Percentiles rank a stretch among this genome's conserved stretches.
These are phyloP conservation scores for Sycophila texana DNA, from an alignment of 2,888 invertebrate species.

Conservation along the genomic window DNA sequence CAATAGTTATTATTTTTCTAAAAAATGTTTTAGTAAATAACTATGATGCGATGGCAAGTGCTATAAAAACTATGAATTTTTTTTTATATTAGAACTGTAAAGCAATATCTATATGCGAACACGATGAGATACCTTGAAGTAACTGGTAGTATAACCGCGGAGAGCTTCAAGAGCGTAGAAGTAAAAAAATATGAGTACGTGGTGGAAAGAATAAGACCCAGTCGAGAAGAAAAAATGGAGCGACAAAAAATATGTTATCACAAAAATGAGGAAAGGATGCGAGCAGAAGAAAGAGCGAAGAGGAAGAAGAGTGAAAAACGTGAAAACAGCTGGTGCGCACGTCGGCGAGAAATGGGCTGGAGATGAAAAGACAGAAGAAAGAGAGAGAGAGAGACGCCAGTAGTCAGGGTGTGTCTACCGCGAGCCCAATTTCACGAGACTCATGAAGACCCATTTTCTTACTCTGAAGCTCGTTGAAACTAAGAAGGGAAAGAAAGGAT, in stretches of 20 bases:
- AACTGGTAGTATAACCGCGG: too few relatives aligned
- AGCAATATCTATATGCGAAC: too few relatives aligned
- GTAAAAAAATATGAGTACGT: conserved; percentile 15
- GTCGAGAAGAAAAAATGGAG: background rate
- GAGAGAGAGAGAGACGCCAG: background rate
- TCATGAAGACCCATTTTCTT: conserved; percentile 17
- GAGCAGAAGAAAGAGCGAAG: conserved; percentile 13
- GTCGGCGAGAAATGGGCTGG: conserved; percentile 15
- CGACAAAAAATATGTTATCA: background rate
- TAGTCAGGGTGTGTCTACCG: conserved; percentile 1
- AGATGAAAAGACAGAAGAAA: background rate
- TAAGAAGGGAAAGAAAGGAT: background rate
- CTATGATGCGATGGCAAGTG: too few relatives aligned
- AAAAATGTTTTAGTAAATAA: too few relatives aligned
- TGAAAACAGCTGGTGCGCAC: background rate
- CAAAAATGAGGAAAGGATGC: background rate
- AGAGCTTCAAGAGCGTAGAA: conserved; percentile 1
- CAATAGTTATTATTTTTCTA: too few relatives aligned
- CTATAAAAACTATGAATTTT: too few relatives aligned
- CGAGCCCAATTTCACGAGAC: conserved; percentile 39
- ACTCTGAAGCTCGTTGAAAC: conserved; percentile 1
- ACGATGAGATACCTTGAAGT: too few relatives aligned
- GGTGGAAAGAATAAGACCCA: conserved; percentile 9
- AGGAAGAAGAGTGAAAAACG: background rate
- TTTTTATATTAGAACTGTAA: too few relatives aligned